Conservation (phyloP, 2,797 vertebrate genomes). For the Lates japonicus region DNA sequence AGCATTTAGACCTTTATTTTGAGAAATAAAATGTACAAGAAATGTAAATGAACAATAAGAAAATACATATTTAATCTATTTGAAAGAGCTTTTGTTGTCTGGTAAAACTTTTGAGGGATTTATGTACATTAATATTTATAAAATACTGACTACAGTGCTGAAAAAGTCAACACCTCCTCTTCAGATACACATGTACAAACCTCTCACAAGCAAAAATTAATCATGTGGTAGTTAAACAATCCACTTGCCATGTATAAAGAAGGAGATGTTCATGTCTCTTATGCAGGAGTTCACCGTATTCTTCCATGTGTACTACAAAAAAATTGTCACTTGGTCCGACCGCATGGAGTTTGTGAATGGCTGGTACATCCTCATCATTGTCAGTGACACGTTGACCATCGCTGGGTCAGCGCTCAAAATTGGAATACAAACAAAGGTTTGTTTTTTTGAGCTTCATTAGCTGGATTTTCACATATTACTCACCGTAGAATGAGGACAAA, state of each 20-base stretch:
- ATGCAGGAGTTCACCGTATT: conserved; percentile 92
- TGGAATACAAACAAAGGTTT: conserved; percentile 95
- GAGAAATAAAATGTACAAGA: not conserved
- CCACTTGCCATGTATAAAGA: not conserved
- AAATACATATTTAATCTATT: not conserved
- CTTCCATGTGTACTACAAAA: conserved; percentile 87
- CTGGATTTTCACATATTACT: not conserved
- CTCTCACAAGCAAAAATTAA: not conserved
- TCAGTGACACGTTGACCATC: conserved; percentile 92
- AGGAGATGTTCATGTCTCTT: conserved; percentile 32
- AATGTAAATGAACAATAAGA: not conserved
- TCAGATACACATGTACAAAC: not conserved
- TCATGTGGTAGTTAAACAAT: not conserved
- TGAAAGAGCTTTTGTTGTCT: not conserved
- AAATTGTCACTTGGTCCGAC: conserved; percentile 89
- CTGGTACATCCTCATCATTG: conserved; percentile 95
- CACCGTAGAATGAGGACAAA: not conserved
- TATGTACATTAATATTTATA: too few species aligned
- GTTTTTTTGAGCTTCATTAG: not conserved
- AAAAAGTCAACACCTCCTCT: not conserved
- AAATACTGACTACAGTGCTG: too few species aligned
- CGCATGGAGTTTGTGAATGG: conserved; percentile 96
- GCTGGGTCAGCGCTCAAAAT: conserved; percentile 94
- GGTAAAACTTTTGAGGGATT: too few species aligned
- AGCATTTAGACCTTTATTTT: not conserved